phyloP scores from a whole-genome alignment of 2,888 invertebrate genomes.

The Polylopha cassiicola region DNA sequence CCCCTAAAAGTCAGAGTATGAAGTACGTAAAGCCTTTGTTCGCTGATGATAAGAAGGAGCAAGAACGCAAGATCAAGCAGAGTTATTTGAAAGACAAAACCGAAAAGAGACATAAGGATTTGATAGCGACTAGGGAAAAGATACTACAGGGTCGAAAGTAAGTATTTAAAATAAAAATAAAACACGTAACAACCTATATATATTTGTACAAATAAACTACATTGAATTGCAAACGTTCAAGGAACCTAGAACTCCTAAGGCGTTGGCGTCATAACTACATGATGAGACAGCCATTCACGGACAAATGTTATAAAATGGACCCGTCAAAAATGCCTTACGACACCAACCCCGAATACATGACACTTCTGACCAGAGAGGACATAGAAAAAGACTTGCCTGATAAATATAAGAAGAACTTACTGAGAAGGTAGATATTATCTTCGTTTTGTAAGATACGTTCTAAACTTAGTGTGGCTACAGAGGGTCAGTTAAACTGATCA shows the following conservation, averaged over 20 bases:
- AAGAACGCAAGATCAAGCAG: constrained; percentile 54
- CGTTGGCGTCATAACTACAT: constrained; percentile 74
- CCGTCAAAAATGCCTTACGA: constrained; percentile 69
- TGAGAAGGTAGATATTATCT: constrained; percentile 28
- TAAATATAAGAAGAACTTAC: constrained; percentile 52
- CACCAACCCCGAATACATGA: constrained; percentile 74
- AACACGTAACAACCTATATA: constrained; percentile 11
- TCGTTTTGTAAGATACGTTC: neutral
- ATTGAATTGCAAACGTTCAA: constrained; percentile 29
- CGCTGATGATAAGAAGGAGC: constrained; percentile 35
- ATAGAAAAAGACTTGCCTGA: constrained; percentile 68
- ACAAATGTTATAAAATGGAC: constrained; percentile 38
- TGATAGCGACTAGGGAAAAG: constrained; percentile 72
- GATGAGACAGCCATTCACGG: constrained; percentile 36
- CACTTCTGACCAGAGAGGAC: constrained; percentile 66
- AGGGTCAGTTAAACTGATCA: too few relatives aligned
- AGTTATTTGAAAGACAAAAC: constrained; percentile 67
- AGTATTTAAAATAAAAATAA: constrained; percentile 28
- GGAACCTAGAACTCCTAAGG: constrained; percentile 61
- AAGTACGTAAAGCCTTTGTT: constrained; percentile 51
- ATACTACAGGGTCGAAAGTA: constrained; percentile 80
- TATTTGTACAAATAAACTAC: too few relatives aligned
- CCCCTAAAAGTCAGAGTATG: constrained; percentile 63
- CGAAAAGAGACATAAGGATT: constrained; percentile 74
- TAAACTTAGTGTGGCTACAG: too few relatives aligned